Percentiles rank a stretch among this genome's conserved stretches.
These are phyloP conservation scores for Linnaemya vulpina DNA, from an alignment of 2,888 invertebrate species.

Conservation along the genomic window DNA sequence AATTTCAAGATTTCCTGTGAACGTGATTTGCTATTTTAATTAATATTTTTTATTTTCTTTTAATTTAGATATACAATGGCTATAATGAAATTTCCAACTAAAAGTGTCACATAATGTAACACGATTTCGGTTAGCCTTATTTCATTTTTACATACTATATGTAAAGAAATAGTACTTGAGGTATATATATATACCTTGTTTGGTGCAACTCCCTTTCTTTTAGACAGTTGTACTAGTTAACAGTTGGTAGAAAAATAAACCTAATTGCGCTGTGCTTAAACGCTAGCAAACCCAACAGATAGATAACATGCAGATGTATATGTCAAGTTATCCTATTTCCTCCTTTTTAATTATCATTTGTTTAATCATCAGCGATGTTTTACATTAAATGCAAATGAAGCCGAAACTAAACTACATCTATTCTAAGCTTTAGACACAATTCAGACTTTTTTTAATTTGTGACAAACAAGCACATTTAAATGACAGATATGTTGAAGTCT, in stretches of 20 bases:
- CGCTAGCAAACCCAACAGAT: conserved; percentile 30
- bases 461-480: conserved; percentile 80
- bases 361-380: conserved; percentile 75
- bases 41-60: conserved; percentile 21
- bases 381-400: conserved; percentile 79
- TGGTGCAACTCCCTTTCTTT: not conserved
- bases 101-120: not conserved
- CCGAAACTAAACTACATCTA: conserved; percentile 55
- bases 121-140: not conserved
- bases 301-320: conserved; percentile 16
- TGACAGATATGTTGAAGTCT: conserved; percentile 81
- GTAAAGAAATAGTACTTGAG: not conserved
- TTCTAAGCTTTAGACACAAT: conserved; percentile 19
- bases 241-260: not conserved
- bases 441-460: conserved; percentile 48
- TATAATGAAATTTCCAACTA: conserved; percentile 2
- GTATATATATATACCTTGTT: not conserved
- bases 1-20: conserved; percentile 73
- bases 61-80: conserved; percentile 27
- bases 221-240: not conserved
- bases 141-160: not conserved
- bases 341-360: conserved; percentile 50
- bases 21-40: conserved; percentile 61
- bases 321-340: conserved; percentile 70
- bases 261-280: conserved; percentile 15